These are phyloP conservation scores for Mycteria americana DNA, from an alignment of 2,797 vertebrate species.

Conservation along the genomic window DNA sequence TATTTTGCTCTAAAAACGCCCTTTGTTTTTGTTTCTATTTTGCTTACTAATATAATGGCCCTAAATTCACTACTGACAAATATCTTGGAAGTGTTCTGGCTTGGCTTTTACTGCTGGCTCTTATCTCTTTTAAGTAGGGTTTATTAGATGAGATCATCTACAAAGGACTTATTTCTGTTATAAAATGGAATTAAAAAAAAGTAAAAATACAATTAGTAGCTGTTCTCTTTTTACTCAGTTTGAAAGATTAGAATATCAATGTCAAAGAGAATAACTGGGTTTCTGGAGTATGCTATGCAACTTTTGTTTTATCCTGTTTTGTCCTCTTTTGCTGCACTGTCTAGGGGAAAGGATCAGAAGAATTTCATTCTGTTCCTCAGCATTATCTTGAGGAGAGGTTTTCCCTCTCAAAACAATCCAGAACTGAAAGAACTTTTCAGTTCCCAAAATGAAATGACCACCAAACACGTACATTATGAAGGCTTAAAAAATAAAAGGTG, in stretches of 20 bases:
- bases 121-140: constrained; percentile 42
- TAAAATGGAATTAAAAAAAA: constrained; percentile 58
- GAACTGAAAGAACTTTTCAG: constrained; percentile 35
- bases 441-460: constrained; percentile 17
- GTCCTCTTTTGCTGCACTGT: constrained; percentile 43
- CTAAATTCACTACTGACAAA: constrained; percentile 27
- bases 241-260: constrained; percentile 42
- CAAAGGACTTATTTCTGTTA: constrained; percentile 42
- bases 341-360: constrained; percentile 33
- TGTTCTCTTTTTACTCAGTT: constrained; percentile 43
- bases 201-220: constrained; percentile 56
- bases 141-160: constrained; percentile 60
- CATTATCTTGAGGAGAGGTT: constrained; percentile 24
- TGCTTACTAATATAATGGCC: constrained; percentile 24
- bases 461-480: background rate
- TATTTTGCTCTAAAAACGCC: background rate
- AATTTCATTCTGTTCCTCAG: constrained; percentile 32
- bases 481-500: constrained; percentile 19
- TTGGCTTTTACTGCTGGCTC: constrained; percentile 16
- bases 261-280: constrained; percentile 36
- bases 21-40: constrained; percentile 53
- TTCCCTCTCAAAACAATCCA: constrained; percentile 31
- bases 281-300: constrained; percentile 42
- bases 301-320: constrained; percentile 61
- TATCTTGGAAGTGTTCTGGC: constrained; percentile 23